Base-by-base conservation (phyloP, 2,888 invertebrate genomes). In the Drosophila bunnanda region DNA sequence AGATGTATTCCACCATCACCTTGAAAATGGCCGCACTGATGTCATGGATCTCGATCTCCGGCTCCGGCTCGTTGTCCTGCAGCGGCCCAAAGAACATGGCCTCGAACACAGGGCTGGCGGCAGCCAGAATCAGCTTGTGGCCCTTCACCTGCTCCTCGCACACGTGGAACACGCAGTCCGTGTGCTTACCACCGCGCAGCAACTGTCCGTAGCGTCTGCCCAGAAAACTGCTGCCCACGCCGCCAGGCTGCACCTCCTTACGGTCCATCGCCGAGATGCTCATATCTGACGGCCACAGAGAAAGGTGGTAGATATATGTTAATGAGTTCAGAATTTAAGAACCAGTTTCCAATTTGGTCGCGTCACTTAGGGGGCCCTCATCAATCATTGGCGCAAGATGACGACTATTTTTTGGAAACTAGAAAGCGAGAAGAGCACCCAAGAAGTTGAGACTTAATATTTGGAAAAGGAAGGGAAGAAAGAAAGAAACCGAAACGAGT, bases 61-160 rank as follows among this genome's bases (percentile, higher is more conserved):
- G 93, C 41, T 89, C 94, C 77, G 94, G 93, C 22, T 89, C 81
- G 43, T 80, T 78, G 58, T 90, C 87, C 32, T 89, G 82, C 66
- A 92, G 75, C 5, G 96, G 96, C 0, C 97, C 97, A 89, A 94
- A 97, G 89, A 97, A 97, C 97, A 97, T 97, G 7, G 96, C 96
- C 90, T 97, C 97, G 89, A 97, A 97, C 3, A 97, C 97, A 1
- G 97, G 97, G 85, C 97, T 97, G 0, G 97, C 95, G 94, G 97
- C 96, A 0, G 96, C 96, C 46, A 97, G 92, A 79, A 97, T 94
- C 15, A 97, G 91, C 91, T 96, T 97, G 91, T 97, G 97, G 2
- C 96, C 96, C 72, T 95, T 94, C n/a, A 97, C 92, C 22, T 94
- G 82, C 13, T 79, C 77, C 8, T 86, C 89, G 34, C 90, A 91